A percentile compares a stretch with the other conserved stretches of the same genome.
These are phyloP conservation scores for Portunus trituberculatus DNA, from an alignment of 1,140 invertebrate species.

Conservation along the genomic window DNA sequence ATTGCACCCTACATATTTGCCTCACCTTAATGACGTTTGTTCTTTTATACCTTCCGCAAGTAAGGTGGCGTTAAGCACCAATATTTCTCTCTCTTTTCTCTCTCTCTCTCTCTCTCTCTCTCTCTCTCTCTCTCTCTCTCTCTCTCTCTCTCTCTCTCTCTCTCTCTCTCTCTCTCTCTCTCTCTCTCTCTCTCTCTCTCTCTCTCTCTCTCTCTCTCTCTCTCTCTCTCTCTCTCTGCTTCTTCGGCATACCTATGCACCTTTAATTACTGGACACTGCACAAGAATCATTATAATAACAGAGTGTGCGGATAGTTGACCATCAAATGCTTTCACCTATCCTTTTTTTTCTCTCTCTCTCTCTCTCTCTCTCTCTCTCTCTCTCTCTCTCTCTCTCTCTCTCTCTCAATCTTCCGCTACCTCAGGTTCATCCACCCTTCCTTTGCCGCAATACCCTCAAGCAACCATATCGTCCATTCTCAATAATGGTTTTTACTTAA, in stretches of 20 bases:
- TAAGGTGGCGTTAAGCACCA: no score
- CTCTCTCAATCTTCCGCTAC: neutral
- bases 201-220: neutral
- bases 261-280: neutral
- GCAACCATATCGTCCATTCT: neutral
- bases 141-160: neutral
- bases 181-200: neutral
- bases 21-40: no score
- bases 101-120: neutral
- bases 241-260: neutral
- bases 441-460: neutral
- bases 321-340: neutral
- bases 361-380: neutral
- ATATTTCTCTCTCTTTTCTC: no score
- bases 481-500: neutral
- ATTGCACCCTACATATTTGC: no score
- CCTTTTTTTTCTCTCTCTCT: neutral
- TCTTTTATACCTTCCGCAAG: no score
- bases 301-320: neutral
- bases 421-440: neutral
- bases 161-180: constrained; percentile 40
- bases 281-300: neutral
- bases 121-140: constrained; percentile 6
- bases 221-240: neutral
- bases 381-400: constrained; percentile 35